A percentile compares a stretch with the other conserved stretches of the same genome.
Evolutionary conservation across 2,888 invertebrate species (phyloP).

Genomic region (Loripinus fragilis): DNA sequence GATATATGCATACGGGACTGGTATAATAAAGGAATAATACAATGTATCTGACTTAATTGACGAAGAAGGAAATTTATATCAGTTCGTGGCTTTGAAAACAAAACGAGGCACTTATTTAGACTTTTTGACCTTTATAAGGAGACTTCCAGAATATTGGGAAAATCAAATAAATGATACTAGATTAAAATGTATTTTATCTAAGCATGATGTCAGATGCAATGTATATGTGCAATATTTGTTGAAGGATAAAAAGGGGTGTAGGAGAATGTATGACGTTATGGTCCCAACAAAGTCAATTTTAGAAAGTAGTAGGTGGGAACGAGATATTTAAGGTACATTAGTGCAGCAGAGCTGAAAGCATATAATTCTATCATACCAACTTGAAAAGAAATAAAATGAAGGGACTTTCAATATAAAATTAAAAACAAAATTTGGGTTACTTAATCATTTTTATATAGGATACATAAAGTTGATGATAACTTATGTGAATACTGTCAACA

Average conservation of each 20-base stretch:
- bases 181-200: not conserved
- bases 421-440: too few species aligned
- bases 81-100: not conserved
- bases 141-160: not conserved
- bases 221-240: not conserved
- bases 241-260: not conserved
- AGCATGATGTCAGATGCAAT: not conserved
- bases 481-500: too few species aligned
- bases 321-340: too few species aligned
- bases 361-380: too few species aligned
- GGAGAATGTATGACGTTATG: not conserved
- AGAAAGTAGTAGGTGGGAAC: not conserved
- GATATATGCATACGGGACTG: not conserved
- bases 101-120: not conserved
- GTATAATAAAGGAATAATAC: not conserved
- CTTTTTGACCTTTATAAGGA: not conserved
- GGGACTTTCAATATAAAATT: too few species aligned
- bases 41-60: not conserved
- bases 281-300: not conserved
- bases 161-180: not conserved
- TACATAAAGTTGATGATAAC: too few species aligned
- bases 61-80: not conserved
- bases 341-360: too few species aligned
- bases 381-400: too few species aligned
- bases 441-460: too few species aligned